Base-by-base conservation (phyloP, 2,797 vertebrate species). In the Parambassis ranga region DNA sequence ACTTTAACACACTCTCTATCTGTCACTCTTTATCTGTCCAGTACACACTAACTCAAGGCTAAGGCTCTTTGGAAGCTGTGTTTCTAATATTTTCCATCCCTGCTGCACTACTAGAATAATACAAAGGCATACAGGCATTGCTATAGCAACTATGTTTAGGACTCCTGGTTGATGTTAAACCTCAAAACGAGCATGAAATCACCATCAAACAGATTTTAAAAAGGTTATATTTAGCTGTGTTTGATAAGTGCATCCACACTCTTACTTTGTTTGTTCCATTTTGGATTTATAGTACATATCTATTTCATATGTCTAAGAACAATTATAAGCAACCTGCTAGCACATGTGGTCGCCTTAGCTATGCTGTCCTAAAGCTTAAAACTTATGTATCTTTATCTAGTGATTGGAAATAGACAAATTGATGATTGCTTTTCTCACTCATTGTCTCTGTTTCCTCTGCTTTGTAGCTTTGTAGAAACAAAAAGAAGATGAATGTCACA, bases 91-190 rank as follows among this genome's bases (percentile, higher is more conserved):
- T 63, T 68, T 65, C 42, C 36, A 20, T 15, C 50, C 43, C 2
- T 35, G 38, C n/a, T n/a, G n/a, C 36, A 8, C 14, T 0, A 33
- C 58, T 52, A 46, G 63, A 70, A 78, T 10, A 28, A 30, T 36
- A 41, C 33, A 61, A 35, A 18, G 6, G 51, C 52, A 61, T 72
- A 77, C 68, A 55, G 48, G 55, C 57, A 78, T 86, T 58, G 65
- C 81, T 77, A 85, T 84, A 74, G 79, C 81, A 87, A 87, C 81
- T 7, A 63, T 65, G 63, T 76, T 79, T 52, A 42, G 53, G 62
- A 42, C 38, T 47, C 2, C 44, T 64, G 49, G 11, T 26, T n/a
- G 3, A 18, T 31, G 11, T 23, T 30, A 38, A 49, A 27, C 14
- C 39, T 23, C 13, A 2, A 19, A 16, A 23, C 16, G 11, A 5